Percentiles rank a stretch among this genome's conserved stretches.
These are phyloP conservation scores for Muscicapa adusta DNA, from an alignment of 2,113 vertebrate genomes.

Conservation along the genomic window DNA sequence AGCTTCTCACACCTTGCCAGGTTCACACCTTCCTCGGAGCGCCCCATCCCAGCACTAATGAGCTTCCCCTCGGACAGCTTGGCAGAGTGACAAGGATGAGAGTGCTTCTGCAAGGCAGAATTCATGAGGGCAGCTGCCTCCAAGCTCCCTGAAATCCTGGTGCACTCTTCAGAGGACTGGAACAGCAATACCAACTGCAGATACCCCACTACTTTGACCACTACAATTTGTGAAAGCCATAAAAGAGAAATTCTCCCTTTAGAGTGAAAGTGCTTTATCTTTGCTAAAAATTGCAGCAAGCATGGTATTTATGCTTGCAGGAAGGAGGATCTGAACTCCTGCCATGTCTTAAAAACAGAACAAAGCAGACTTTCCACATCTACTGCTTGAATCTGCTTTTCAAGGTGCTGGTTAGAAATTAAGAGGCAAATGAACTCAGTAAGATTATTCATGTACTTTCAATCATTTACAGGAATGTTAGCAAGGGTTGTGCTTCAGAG, in stretches of 20 bases:
- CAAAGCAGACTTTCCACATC: not conserved
- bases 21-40: not conserved
- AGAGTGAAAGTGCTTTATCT: not conserved
- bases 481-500: not conserved
- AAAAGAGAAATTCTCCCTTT: not conserved
- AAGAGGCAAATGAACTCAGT: not conserved
- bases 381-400: not conserved
- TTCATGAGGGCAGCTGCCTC: not conserved
- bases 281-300: not conserved
- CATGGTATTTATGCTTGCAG: not conserved
- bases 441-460: not conserved
- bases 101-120: not conserved
- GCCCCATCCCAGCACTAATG: not conserved
- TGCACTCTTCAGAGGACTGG: not conserved
- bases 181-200: not conserved
- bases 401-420: not conserved
- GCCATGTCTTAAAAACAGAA: not conserved
- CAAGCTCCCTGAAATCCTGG: not conserved
- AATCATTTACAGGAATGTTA: conserved; percentile 15
- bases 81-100: not conserved
- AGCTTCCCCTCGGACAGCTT: not conserved
- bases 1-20: not conserved
- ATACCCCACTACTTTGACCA: not conserved
- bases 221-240: not conserved
- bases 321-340: not conserved